Conservation (phyloP, 2,113 vertebrate species). For the Carassius carassius region DNA sequence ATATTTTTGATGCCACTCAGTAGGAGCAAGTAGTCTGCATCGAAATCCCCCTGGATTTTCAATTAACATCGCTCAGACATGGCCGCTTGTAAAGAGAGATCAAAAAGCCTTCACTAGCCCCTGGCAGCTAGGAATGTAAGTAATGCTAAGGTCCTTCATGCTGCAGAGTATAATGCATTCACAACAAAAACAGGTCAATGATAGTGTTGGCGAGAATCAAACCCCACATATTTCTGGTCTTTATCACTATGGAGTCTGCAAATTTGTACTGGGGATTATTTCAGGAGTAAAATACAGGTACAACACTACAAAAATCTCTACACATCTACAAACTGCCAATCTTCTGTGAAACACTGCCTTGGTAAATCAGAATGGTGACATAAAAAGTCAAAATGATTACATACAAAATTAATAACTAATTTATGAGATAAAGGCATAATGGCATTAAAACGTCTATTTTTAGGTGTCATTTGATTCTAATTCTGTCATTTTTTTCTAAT, state of each 20-base stretch:
- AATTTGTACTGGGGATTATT: conserved; percentile 8
- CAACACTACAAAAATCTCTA: neutral
- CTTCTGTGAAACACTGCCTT: neutral
- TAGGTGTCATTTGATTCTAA: neutral
- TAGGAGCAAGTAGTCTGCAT: conserved; percentile 53
- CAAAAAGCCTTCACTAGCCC: conserved; percentile 55
- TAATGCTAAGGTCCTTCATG: conserved; percentile 52
- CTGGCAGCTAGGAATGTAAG: conserved; percentile 59
- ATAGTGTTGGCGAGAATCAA: conserved; percentile 31
- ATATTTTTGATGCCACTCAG: conserved; percentile 51
- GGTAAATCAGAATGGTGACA: neutral
- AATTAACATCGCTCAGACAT: conserved; percentile 60
- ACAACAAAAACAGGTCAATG: conserved; percentile 53
- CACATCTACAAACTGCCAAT: neutral
- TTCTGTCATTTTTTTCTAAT: neutral
- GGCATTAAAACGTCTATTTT: neutral
- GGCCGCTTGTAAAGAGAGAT: conserved; percentile 55
- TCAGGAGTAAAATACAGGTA: conserved; percentile 25
- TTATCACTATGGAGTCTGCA: conserved; percentile 25
- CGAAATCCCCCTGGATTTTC: conserved; percentile 61
- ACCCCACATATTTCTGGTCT: conserved; percentile 36
- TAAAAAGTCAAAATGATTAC: neutral
- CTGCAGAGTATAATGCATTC: conserved; percentile 45
- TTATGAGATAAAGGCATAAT: neutral
- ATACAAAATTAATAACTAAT: neutral